phyloP scores from a whole-genome alignment of 2,888 invertebrate genomes.

The Linyphia triangularis region DNA sequence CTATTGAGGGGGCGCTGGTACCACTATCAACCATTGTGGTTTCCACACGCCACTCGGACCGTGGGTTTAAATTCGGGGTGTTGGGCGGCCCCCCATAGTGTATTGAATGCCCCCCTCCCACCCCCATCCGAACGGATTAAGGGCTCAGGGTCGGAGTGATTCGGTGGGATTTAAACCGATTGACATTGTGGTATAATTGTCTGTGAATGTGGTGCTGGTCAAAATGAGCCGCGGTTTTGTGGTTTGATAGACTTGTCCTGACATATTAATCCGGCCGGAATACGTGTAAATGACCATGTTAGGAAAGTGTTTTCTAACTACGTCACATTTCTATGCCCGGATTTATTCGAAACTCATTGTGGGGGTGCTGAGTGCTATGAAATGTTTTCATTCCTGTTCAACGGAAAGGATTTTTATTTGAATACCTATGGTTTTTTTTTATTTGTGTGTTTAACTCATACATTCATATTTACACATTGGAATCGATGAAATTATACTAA shows the following conservation, averaged over 20 bases:
- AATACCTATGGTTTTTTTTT: background rate
- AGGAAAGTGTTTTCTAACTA: constrained; percentile 35
- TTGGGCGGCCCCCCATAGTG: constrained; percentile 31
- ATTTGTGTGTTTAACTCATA: too few species aligned
- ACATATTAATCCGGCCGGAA: constrained; percentile 53
- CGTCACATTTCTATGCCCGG: background rate
- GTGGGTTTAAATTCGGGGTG: background rate
- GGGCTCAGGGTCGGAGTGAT: background rate
- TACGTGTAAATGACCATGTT: constrained; percentile 55
- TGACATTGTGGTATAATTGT: constrained; percentile 66
- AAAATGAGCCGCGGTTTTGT: constrained; percentile 50
- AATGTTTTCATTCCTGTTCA: background rate
- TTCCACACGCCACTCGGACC: constrained; percentile 17
- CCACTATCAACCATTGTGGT: constrained; percentile 28
- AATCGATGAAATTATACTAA: too few species aligned
- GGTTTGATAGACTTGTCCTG: constrained; percentile 39
- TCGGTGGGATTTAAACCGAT: constrained; percentile 53
- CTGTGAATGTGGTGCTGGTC: constrained; percentile 26
- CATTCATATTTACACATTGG: too few species aligned
- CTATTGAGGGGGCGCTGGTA: constrained; percentile 24
- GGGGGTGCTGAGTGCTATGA: background rate
- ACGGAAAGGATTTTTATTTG: background rate
- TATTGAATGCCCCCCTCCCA: background rate
- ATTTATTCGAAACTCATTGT: background rate
- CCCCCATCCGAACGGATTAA: constrained; percentile 14